phyloP scores from a whole-genome alignment of 2,113 vertebrate species.

The Thalassoma bifasciatum region DNA sequence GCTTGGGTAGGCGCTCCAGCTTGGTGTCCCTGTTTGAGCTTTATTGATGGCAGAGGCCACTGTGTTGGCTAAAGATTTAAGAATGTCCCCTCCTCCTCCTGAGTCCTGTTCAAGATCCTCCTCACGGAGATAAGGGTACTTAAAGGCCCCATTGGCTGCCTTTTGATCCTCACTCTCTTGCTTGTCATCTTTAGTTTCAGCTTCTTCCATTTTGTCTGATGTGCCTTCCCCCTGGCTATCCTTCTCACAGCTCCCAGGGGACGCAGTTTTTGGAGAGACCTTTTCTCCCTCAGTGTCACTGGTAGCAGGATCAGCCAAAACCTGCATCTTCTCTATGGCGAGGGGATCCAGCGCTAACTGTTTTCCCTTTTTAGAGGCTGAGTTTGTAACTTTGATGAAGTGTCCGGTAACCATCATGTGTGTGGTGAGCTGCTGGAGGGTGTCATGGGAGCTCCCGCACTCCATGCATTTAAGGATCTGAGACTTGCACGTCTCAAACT shows the following conservation, averaged over 20 bases:
- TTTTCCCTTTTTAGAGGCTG: conserved; percentile 98
- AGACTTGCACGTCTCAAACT: conserved; percentile 99
- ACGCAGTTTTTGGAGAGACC: conserved; percentile 80
- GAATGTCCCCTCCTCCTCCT: conserved; percentile 94
- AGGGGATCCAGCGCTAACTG: conserved; percentile 94
- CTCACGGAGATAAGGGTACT: conserved; percentile 96
- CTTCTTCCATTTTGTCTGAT: conserved; percentile 86
- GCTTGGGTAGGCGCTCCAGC: conserved; percentile 97
- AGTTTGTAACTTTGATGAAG: conserved; percentile 98
- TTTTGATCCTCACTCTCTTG: conserved; percentile 89
- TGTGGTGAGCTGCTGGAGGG: conserved; percentile 96
- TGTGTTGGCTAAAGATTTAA: conserved; percentile 98
- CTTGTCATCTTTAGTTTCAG: conserved; percentile 86
- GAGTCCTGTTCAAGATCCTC: conserved; percentile 96
- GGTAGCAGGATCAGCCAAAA: conserved; percentile 85
- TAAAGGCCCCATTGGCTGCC: conserved; percentile 86
- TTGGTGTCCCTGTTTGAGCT: conserved; percentile 85
- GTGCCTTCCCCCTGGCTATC: conserved; percentile 85
- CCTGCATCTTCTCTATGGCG: conserved; percentile 96
- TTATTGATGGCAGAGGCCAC: conserved; percentile 86
- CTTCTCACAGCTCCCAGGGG: conserved; percentile 80
- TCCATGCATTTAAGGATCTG: conserved; percentile 99
- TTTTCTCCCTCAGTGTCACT: conserved; percentile 87
- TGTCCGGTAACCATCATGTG: conserved; percentile 99
- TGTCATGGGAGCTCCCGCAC: conserved; percentile 97